Conservation (phyloP, 2,888 invertebrate species). For the Pyrgus malvae region DNA sequence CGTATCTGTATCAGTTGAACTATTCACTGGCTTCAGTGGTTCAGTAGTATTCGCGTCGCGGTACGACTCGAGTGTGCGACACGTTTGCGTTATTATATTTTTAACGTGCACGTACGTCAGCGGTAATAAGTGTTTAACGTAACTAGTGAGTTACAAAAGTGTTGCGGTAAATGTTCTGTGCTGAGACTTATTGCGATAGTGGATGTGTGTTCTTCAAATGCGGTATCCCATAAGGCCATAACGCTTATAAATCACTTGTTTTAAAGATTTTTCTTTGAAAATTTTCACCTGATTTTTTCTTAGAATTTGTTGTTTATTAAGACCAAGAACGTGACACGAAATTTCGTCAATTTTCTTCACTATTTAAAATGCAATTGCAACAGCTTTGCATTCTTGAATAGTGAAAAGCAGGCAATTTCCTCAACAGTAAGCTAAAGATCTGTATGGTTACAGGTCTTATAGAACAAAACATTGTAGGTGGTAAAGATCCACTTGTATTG, state of each 20-base stretch:
- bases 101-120: conserved; percentile 5
- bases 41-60: conserved; percentile 58
- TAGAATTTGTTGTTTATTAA: too few relatives aligned
- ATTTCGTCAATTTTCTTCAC: too few relatives aligned
- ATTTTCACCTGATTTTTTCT: too few relatives aligned
- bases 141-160: background rate
- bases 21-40: conserved; percentile 50
- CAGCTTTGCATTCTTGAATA: too few relatives aligned
- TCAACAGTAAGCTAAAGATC: too few relatives aligned
- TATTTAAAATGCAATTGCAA: too few relatives aligned
- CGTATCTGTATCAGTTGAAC: conserved; percentile 30
- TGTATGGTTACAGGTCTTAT: background rate
- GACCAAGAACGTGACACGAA: too few relatives aligned
- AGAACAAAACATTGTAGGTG: background rate
- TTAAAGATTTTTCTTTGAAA: too few relatives aligned
- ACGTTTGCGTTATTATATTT: conserved; percentile 9
- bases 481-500: background rate
- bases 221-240: background rate
- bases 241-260: background rate
- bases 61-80: conserved; percentile 49
- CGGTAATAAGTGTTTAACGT: conserved; percentile 9
- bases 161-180: conserved; percentile 11
- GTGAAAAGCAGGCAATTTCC: too few relatives aligned
- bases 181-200: conserved; percentile 1
- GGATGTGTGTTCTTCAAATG: background rate